These are phyloP conservation scores for Cremastinae sp. DNA, from an alignment of 2,888 invertebrate species.

Conservation along the genomic window DNA sequence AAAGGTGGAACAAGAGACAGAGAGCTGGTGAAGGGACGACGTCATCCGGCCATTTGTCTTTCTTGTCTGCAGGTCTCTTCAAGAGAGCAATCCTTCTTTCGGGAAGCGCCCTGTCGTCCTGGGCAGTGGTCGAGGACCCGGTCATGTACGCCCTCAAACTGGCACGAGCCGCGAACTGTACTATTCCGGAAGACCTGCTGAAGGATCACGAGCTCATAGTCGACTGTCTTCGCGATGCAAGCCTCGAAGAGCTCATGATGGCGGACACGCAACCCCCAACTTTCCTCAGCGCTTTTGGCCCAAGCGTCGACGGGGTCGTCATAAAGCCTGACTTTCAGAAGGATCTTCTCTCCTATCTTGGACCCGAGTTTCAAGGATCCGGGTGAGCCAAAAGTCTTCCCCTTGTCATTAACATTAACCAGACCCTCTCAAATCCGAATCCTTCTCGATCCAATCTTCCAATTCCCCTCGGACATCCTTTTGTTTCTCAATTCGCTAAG, in stretches of 20 bases:
- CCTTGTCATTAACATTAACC: conserved; percentile 1
- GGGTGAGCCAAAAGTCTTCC: conserved; percentile 72
- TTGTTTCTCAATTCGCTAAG: too few species aligned
- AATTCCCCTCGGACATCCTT: too few species aligned
- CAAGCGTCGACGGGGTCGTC: conserved; percentile 96
- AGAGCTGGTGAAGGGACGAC: too few species aligned
- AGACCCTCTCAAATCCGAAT: too few species aligned
- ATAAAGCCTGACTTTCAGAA: conserved; percentile 93
- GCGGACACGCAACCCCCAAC: conserved; percentile 90
- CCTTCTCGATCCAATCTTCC: too few species aligned
- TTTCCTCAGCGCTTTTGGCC: conserved; percentile 93
- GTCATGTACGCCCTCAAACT: conserved; percentile 90
- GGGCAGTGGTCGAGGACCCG: conserved; percentile 94
- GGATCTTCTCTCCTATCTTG: conserved; percentile 87
- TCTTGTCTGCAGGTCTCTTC: conserved; percentile 86
- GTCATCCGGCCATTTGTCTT: conserved; percentile 59
- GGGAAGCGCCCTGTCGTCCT: conserved; percentile 93
- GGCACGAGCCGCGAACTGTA: conserved; percentile 91
- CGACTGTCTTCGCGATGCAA: conserved; percentile 90
- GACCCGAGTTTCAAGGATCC: conserved; percentile 78
- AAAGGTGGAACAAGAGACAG: background rate
- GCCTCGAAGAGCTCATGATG: conserved; percentile 87
- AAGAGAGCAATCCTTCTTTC: conserved; percentile 93
- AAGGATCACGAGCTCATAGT: conserved; percentile 92
- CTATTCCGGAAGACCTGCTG: conserved; percentile 89